Evolutionary conservation across 2,888 invertebrate genomes (phyloP), one percentile per base, ranked within the genome.

Genomic region (Bombyx huttoni): DNA sequence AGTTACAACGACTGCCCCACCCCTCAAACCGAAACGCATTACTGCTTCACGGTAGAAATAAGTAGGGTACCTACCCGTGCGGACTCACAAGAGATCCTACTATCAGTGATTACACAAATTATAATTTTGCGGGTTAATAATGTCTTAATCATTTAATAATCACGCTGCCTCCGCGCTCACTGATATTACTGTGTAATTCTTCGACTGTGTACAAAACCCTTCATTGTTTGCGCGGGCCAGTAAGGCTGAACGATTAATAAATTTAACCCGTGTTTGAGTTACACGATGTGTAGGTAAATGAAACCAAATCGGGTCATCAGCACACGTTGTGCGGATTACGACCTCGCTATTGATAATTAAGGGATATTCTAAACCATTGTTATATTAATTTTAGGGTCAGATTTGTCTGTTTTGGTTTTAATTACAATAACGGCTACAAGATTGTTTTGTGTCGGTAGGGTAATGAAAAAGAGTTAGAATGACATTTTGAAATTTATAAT

Each of bases 261-360:
- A 77, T 75, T 75, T 70, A 64, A 70, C 67, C 74, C 70, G 57
- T 79, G 78, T 79, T 79, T 79, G 78, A 78, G 73, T 79, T 77
- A 56, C 59, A 58, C 65, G 56, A 62, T 60, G 50, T 52, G 65
- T 60, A 70, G 65, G 64, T 66, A 65, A 61, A 61, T 58, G 58
- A 60, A 57, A 58, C 54, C 56, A 54, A 52, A 56, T 57, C 67
- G 71, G 72, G 70, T 68, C 71, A 71, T 67, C 62, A 61, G 46
- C 52, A 46, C 50, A 50, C 50, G 46, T 50, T 59, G 60, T 64
- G 64, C 60, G 61, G 65, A 68, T 68, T 68, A 67, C 57, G 65
- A 64, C 64, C 59, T 54, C 54, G 61, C 55, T 59, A 62, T 56
- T 56, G 58, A 61, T 66, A 62, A 66, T 66, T 65, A 66, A 64